Conservation (phyloP, 1,140 invertebrate species). For the Orius insidiosus region DNA sequence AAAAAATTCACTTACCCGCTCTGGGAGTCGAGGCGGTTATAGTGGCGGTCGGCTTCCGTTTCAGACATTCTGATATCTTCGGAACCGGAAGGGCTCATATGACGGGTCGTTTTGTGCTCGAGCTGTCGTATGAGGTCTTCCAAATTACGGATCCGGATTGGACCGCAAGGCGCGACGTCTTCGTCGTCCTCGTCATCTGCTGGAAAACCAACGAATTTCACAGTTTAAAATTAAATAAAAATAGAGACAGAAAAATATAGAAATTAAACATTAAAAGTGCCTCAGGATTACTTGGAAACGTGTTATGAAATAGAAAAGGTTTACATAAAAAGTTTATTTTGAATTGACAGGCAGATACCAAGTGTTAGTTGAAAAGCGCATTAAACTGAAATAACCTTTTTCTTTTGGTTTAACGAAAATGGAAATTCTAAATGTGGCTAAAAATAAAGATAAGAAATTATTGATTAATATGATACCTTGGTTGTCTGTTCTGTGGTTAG, state of each 20-base stretch:
- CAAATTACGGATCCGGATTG: conserved; percentile 69
- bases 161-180: conserved; percentile 44
- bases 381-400: too few relatives aligned
- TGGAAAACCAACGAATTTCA: neutral
- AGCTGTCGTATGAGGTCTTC: conserved; percentile 74
- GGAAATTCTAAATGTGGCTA: too few relatives aligned
- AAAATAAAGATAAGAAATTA: too few relatives aligned
- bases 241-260: conserved; percentile 1
- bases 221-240: neutral
- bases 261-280: neutral
- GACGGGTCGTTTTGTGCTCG: conserved; percentile 69
- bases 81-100: conserved; percentile 76
- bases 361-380: too few relatives aligned
- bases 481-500: conserved; percentile 18
- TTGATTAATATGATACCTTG: too few relatives aligned
- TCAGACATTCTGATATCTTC: conserved; percentile 85
- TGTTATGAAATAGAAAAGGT: neutral
- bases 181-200: conserved; percentile 46
- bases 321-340: too few relatives aligned
- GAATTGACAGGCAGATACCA: too few relatives aligned
- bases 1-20: conserved; percentile 38
- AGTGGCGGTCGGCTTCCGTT: conserved; percentile 74
- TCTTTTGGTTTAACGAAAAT: too few relatives aligned
- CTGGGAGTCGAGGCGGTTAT: conserved; percentile 48
- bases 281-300: neutral